These are phyloP conservation scores for Falco berigora DNA, from an alignment of 2,797 vertebrate genomes.

Conservation along the genomic window DNA sequence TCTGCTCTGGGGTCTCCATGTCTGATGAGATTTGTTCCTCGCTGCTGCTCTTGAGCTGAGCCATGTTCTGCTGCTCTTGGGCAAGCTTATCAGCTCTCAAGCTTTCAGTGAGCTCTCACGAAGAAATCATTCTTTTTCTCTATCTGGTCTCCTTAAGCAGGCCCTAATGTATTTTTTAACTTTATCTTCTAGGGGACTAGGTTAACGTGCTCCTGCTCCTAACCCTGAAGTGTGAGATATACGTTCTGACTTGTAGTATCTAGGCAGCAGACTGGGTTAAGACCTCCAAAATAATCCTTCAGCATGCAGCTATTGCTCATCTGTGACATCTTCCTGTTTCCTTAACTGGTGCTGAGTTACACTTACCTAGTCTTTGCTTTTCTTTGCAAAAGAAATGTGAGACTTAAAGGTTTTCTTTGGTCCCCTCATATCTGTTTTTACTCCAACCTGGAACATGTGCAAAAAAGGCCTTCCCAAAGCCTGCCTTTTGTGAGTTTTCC, in stretches of 20 bases:
- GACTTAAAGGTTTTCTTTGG: background rate
- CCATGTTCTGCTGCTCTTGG: background rate
- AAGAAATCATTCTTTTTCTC: background rate
- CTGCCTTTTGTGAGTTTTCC: background rate
- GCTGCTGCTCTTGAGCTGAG: background rate
- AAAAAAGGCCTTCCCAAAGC: background rate
- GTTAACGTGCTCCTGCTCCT: background rate
- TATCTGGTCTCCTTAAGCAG: background rate
- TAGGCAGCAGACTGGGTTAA: background rate
- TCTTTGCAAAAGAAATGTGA: background rate
- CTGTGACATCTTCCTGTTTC: background rate
- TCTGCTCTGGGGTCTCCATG: background rate
- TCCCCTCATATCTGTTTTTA: background rate
- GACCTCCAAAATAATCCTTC: background rate
- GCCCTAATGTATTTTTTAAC: background rate
- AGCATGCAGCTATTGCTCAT: background rate
- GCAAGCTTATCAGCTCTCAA: background rate
- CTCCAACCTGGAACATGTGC: background rate
- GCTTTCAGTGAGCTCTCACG: background rate
- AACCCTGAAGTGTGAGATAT: background rate
- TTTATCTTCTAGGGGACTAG: background rate
- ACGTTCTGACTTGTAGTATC: background rate
- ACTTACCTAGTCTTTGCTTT: background rate
- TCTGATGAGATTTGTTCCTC: background rate
- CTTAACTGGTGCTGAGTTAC: background rate